phyloP scores from a whole-genome alignment of 2,797 vertebrate genomes.

The Acanthurus lineatus region DNA sequence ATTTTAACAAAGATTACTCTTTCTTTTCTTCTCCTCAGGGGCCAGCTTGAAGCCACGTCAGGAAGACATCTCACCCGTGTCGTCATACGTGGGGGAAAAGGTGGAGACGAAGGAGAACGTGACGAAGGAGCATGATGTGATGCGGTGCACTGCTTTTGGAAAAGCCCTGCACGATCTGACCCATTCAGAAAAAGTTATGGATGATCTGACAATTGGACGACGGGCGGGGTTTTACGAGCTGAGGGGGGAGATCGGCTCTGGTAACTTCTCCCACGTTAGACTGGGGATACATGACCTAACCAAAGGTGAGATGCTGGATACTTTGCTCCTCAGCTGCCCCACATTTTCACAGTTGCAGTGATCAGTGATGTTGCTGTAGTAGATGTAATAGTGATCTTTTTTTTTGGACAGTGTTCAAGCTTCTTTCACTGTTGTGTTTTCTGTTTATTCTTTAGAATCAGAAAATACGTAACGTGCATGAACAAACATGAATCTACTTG shows the following conservation, averaged over 20 bases:
- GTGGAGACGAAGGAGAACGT: constrained; percentile 31
- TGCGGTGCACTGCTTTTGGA: constrained; percentile 61
- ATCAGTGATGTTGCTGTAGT: not conserved
- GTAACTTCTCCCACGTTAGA: constrained; percentile 86
- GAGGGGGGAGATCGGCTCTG: constrained; percentile 81
- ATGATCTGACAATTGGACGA: constrained; percentile 78
- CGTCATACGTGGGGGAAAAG: constrained; percentile 20
- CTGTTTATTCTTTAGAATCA: not conserved
- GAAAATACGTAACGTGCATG: not conserved
- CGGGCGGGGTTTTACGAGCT: constrained; percentile 83
- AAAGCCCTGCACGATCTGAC: constrained; percentile 78
- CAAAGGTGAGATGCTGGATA: constrained; percentile 78
- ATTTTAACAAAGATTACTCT: not conserved
- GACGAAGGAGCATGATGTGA: constrained; percentile 25
- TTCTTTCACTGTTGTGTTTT: not conserved
- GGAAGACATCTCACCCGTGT: constrained; percentile 26
- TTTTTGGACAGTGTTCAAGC: not conserved
- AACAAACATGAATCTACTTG: too few relatives aligned
- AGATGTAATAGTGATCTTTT: too few relatives aligned
- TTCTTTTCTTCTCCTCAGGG: constrained; percentile 53
- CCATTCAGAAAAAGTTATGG: constrained; percentile 75
- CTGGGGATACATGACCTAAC: constrained; percentile 85
- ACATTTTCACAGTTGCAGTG: constrained; percentile 7
- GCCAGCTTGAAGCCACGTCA: constrained; percentile 43
- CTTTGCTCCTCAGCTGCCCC: not conserved